A percentile compares a stretch with the other conserved stretches of the same genome.
phyloP scores from a whole-genome alignment of 1,140 invertebrate genomes.

The Hycleus phaleratus region DNA sequence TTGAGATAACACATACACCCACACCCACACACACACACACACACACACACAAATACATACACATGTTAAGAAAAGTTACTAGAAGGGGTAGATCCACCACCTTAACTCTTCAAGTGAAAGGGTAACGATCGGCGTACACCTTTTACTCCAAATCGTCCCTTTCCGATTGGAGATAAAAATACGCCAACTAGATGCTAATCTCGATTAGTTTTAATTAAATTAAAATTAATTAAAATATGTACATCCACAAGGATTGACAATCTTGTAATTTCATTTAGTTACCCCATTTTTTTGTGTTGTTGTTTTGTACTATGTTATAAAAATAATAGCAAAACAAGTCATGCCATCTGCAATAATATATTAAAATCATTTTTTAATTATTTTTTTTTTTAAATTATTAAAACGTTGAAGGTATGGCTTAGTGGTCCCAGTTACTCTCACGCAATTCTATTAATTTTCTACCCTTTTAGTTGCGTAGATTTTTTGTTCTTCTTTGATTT shows the following conservation, averaged over 20 bases:
- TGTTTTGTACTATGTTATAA: too few relatives aligned
- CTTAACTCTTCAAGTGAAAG: too few relatives aligned
- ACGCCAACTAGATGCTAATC: not conserved
- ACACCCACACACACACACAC: too few relatives aligned
- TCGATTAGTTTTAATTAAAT: not conserved
- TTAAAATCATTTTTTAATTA: slow-evolving; percentile 4
- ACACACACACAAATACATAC: not conserved
- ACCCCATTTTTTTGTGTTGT: not conserved
- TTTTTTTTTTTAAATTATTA: not conserved
- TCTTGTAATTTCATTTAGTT: slow-evolving; percentile 9
- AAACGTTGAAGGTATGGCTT: not conserved
- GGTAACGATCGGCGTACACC: not conserved
- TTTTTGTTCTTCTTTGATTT: too few relatives aligned
- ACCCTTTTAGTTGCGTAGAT: too few relatives aligned
- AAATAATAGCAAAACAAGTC: not conserved
- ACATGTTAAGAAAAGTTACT: too few relatives aligned
- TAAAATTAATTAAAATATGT: slow-evolving; percentile 10
- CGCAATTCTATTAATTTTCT: slow-evolving; percentile 1
- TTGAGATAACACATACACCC: not conserved
- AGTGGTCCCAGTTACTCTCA: not conserved
- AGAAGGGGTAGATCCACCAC: too few relatives aligned
- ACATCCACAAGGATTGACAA: slow-evolving; percentile 3
- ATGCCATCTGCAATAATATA: slow-evolving; percentile 8
- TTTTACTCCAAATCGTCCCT: not conserved
- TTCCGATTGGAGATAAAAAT: not conserved